Base-by-base conservation (phyloP, 1,140 invertebrate species). In the Pristionchus pacificus region DNA sequence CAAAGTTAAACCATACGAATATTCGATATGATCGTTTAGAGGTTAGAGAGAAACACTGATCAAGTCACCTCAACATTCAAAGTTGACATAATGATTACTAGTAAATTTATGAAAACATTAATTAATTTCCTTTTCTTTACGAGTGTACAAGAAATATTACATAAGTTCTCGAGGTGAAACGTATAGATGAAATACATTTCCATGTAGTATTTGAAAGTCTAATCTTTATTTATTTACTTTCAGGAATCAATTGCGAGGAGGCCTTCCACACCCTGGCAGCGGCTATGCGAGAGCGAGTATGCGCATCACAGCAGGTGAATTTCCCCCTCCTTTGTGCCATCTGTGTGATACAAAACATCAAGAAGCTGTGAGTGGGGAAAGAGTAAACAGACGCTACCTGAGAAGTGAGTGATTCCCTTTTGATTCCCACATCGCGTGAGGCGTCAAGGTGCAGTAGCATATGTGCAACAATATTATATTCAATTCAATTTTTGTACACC, bases 221-320 rank as follows among this genome's bases (percentile, higher is more conserved):
- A n/a, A n/a, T n/a, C n/a, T n/a, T n/a, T n/a, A n/a, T n/a, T n/a
- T n/a, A n/a, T n/a, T n/a, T n/a, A n/a, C n/a, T n/a, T n/a, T n/a
- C 66, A 73, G 71, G 81, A 10, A 83, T 83, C 32, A 83, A 83
- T 68, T 77, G 75, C 66, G 81, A 83, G 15, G 81, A 83, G 69
- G 81, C 81, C 3, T 83, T 83, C 66, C 68, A 65, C 14, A 83
- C 83, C 38, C 67, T 82, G 27, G 74, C 78, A 15, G 72, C 80
- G 13, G 80, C 75, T 14, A 83, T 83, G 81, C 59, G 81, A 27
- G 81, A 83, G 68, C 65, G 81, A 58, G 61, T 84, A 29, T 65
- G 81, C 1, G 72, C 68, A 25, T 70, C 77, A 19, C 60, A 68
- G 14, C 59, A 73, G 71, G 71, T 73, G 28, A 29, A 55, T 64